Conservation (phyloP, 1,140 invertebrate species). For the Helicoverpa zea region DNA sequence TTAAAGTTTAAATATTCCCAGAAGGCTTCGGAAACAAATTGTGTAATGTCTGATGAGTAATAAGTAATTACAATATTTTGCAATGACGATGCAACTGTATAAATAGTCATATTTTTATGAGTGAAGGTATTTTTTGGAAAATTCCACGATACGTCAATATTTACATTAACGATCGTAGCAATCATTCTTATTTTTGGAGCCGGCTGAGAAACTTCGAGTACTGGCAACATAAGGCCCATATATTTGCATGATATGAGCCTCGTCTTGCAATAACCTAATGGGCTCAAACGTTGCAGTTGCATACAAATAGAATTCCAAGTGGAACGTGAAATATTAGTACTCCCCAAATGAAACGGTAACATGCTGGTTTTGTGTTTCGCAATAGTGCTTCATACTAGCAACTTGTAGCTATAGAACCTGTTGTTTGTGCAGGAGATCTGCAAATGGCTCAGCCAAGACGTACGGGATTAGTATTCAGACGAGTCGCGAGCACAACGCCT, state of each 20-base stretch:
- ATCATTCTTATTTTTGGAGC: background rate
- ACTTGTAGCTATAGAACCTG: slow-evolving; percentile 1
- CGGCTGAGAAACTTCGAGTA: background rate
- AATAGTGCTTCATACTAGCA: slow-evolving; percentile 29
- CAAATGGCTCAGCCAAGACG: slow-evolving; percentile 20
- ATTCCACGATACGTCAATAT: background rate
- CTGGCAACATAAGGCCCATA: slow-evolving; percentile 14
- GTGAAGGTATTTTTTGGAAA: background rate
- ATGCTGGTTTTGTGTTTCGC: slow-evolving; percentile 10
- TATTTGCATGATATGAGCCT: slow-evolving; percentile 39
- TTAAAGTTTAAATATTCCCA: background rate
- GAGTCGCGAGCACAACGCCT: slow-evolving; percentile 1
- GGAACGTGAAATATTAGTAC: slow-evolving; percentile 44
- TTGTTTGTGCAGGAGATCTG: slow-evolving; percentile 8
- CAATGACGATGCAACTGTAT: background rate
- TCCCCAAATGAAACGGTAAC: slow-evolving; percentile 25
- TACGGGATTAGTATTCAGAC: slow-evolving; percentile 27
- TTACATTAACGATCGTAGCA: background rate
- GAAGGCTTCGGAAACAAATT: background rate
- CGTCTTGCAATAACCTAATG: slow-evolving; percentile 41
- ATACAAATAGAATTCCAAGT: slow-evolving; percentile 49
- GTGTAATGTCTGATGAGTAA: background rate
- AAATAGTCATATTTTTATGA: background rate
- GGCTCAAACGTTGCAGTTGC: slow-evolving; percentile 19
- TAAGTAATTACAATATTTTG: background rate